These are phyloP conservation scores for Triops cancriformis DNA, from an alignment of 1,140 invertebrate genomes.

Conservation along the genomic window DNA sequence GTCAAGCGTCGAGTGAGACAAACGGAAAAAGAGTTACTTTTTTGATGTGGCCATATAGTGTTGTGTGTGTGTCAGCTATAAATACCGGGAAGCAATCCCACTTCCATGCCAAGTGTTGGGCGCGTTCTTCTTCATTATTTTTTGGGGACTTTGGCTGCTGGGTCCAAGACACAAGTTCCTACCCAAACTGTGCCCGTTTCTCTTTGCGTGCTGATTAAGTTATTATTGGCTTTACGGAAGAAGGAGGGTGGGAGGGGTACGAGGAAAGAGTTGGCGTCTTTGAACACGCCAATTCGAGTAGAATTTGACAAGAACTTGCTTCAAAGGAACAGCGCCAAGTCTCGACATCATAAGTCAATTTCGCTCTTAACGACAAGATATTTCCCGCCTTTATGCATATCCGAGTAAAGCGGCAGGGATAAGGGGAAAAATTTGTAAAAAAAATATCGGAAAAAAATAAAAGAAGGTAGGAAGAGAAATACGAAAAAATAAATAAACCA, in stretches of 20 bases:
- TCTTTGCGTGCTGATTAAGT: not conserved
- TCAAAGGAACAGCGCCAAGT: not conserved
- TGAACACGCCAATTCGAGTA: not conserved
- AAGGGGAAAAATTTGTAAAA: no score
- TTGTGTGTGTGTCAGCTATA: slow-evolving; percentile 11
- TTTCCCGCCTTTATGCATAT: not conserved
- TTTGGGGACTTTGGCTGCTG: not conserved
- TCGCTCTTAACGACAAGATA: not conserved
- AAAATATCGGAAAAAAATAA: no score
- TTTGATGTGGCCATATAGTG: not conserved
- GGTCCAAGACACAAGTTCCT: not conserved
- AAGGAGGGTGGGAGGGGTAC: not conserved
- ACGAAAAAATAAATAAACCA: no score
- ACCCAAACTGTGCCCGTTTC: not conserved
- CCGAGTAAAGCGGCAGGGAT: not conserved
- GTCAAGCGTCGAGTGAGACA: not conserved
- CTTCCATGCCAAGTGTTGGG: not conserved
- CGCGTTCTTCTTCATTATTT: not conserved
- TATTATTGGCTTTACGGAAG: not conserved
- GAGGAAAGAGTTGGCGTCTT: not conserved
- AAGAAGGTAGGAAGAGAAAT: no score
- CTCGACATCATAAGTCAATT: not conserved
- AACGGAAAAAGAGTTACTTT: not conserved
- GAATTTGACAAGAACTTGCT: not conserved
- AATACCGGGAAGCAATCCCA: not conserved